phyloP scores from a whole-genome alignment of 2,113 vertebrate species.

The Ochotona princeps region DNA sequence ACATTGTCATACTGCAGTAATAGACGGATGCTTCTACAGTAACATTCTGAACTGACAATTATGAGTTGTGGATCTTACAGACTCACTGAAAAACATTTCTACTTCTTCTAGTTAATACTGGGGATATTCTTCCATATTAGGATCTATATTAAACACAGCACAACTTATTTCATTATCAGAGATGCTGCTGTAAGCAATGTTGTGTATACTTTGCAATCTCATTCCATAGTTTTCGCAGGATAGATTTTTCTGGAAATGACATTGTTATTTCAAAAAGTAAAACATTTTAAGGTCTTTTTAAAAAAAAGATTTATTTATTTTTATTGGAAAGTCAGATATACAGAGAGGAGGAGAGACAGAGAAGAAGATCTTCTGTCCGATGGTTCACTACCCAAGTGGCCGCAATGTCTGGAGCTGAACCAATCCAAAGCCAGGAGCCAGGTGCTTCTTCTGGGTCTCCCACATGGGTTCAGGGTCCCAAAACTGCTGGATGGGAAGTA shows the following conservation, averaged over 20 bases:
- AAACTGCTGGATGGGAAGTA: too few species aligned
- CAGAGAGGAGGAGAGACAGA: too few species aligned
- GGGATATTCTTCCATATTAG: not conserved
- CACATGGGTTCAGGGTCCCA: too few species aligned
- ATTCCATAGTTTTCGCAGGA: not conserved
- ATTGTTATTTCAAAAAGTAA: slow-evolving; percentile 20
- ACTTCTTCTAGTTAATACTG: not conserved
- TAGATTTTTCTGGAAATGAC: not conserved
- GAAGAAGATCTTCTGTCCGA: too few species aligned
- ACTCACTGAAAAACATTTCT: not conserved
- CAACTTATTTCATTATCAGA: not conserved
- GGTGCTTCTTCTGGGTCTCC: too few species aligned
- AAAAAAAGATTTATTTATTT: too few species aligned
- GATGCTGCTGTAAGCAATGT: not conserved
- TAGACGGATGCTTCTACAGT: not conserved
- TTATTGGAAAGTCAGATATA: too few species aligned
- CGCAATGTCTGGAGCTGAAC: too few species aligned
- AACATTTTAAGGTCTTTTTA: not conserved
- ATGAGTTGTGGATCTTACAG: not conserved
- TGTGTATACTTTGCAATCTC: not conserved
- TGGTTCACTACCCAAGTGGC: too few species aligned
- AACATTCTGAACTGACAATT: not conserved
- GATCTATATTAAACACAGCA: not conserved
- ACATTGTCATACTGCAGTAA: not conserved
- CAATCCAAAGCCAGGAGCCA: too few species aligned